Conservation (phyloP, 1,140 invertebrate genomes). For the Drosophila miranda region DNA sequence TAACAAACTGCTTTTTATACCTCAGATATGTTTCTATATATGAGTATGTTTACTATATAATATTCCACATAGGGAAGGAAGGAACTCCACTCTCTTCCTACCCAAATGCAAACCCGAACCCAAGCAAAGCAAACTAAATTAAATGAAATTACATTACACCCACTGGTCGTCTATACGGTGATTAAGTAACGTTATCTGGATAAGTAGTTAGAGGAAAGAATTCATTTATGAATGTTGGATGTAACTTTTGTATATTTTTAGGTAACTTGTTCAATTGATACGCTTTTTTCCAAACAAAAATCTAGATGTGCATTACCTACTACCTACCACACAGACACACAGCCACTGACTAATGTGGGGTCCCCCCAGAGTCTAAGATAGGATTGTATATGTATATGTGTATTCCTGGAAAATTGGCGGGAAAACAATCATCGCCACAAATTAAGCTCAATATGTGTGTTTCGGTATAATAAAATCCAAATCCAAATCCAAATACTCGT, state of each 20-base stretch:
- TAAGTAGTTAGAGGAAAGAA: constrained; percentile 57
- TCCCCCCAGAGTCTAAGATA: constrained; percentile 21
- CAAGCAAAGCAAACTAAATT: constrained; percentile 16
- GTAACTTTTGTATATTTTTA: constrained; percentile 65
- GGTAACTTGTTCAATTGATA: constrained; percentile 68
- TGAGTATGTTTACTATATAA: constrained; percentile 3
- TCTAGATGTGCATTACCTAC: constrained; percentile 57
- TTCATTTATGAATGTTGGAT: constrained; percentile 53
- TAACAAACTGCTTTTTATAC: constrained; percentile 54
- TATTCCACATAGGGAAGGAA: background rate
- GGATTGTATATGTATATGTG: background rate
- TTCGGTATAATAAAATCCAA: constrained; percentile 3
- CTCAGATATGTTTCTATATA: constrained; percentile 55
- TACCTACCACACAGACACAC: background rate
- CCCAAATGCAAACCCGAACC: background rate
- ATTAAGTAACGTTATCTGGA: constrained; percentile 16
- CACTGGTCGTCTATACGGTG: constrained; percentile 26
- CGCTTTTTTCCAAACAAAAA: constrained; percentile 59
- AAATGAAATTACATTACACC: constrained; percentile 9
- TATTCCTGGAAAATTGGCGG: constrained; percentile 14
- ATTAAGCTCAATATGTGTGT: constrained; percentile 21
- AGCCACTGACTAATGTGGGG: background rate
- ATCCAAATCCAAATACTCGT: too few relatives aligned
- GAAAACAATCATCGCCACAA: constrained; percentile 6
- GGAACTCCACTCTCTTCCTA: background rate